Evolutionary conservation across 2,797 vertebrate genomes (phyloP).

Genomic region (Cossypha niveicapilla): DNA sequence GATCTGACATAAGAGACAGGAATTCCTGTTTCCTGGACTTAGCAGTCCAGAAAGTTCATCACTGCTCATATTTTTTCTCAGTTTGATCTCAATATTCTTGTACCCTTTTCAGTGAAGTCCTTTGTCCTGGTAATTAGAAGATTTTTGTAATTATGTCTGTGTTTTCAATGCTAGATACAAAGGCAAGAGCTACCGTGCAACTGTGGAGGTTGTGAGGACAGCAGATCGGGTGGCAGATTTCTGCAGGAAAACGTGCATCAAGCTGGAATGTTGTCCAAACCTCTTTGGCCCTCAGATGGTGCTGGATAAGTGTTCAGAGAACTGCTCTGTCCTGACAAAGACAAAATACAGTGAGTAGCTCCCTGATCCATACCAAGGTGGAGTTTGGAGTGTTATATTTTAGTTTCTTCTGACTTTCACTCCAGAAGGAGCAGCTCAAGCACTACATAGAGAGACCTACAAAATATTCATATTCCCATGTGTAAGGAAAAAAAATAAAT

Average conservation of each 20-base stretch:
- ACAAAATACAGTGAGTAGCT: slow-evolving; percentile 94
- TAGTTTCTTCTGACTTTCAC: neutral
- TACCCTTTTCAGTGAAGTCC: neutral
- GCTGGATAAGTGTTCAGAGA: slow-evolving; percentile 93
- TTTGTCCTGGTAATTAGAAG: neutral
- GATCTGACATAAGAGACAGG: neutral
- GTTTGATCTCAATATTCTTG: neutral
- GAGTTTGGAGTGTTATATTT: neutral
- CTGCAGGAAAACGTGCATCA: slow-evolving; percentile 96
- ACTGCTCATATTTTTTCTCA: neutral
- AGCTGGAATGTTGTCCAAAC: slow-evolving; percentile 96
- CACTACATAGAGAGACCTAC: neutral
- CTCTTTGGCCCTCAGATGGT: slow-evolving; percentile 96
- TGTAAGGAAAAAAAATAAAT: neutral
- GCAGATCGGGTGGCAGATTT: slow-evolving; percentile 94
- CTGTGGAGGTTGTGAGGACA: slow-evolving; percentile 94
- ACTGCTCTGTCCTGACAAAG: slow-evolving; percentile 98
- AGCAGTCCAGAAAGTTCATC: neutral
- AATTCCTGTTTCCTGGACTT: neutral
- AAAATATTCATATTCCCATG: neutral
- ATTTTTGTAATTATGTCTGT: neutral
- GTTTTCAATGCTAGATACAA: slow-evolving; percentile 85
- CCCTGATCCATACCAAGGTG: neutral
- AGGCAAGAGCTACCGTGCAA: slow-evolving; percentile 96
- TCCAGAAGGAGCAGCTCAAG: neutral